A percentile compares a stretch with the other conserved stretches of the same genome.
phyloP scores from a whole-genome alignment of 2,113 vertebrate genomes.

The Etia nguti region DNA sequence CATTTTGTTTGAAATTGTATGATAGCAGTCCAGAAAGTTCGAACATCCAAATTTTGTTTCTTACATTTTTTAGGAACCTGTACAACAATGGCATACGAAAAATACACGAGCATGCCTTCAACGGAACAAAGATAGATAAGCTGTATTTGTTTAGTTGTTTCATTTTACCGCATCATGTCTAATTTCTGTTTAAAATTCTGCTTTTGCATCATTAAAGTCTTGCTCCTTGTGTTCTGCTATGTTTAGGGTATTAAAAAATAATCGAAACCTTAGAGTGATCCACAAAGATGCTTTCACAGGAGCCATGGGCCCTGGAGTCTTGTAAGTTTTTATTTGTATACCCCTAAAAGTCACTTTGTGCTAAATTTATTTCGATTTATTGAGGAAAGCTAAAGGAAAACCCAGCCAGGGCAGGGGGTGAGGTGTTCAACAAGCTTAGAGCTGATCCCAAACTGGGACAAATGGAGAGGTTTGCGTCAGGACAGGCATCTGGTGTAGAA shows the following conservation, averaged over 20 bases:
- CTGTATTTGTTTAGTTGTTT: constrained; percentile 63
- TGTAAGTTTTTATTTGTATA: constrained; percentile 72
- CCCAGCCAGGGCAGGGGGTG: background rate
- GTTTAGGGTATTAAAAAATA: constrained; percentile 81
- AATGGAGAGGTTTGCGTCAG: background rate
- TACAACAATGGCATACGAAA: constrained; percentile 87
- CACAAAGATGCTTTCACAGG: constrained; percentile 78
- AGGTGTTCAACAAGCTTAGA: background rate
- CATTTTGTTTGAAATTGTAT: background rate
- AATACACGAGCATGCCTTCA: constrained; percentile 84
- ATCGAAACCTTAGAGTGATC: constrained; percentile 77
- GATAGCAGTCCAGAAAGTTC: background rate
- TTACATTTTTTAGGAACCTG: constrained; percentile 71
- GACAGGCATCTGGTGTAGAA: background rate
- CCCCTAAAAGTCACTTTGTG: background rate
- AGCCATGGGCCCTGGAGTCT: constrained; percentile 73
- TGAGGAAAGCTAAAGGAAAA: background rate
- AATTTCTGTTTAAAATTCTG: background rate
- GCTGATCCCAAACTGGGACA: too few relatives aligned
- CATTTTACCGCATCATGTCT: background rate
- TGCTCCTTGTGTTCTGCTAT: background rate
- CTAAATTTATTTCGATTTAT: background rate
- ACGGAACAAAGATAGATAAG: constrained; percentile 81
- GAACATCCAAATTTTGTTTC: background rate
- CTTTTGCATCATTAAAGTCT: background rate